phyloP scores from a whole-genome alignment of 1,140 invertebrate genomes.

The Formica exsecta region DNA sequence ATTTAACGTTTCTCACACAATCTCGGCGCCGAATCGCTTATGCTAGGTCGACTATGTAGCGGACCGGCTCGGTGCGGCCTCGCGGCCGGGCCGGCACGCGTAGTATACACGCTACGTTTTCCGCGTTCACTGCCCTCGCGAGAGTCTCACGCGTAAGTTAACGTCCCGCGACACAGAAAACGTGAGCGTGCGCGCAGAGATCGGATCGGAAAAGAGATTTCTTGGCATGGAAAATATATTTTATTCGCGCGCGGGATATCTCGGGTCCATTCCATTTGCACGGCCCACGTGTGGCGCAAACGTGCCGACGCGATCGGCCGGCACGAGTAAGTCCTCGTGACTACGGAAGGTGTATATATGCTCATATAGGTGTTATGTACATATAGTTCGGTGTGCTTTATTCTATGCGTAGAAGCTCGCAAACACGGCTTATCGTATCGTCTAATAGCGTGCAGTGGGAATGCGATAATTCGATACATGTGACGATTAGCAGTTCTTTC shows the following conservation, averaged over 20 bases:
- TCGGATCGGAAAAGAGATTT: conserved; percentile 45
- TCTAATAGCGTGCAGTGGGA: too few relatives aligned
- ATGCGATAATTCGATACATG: too few relatives aligned
- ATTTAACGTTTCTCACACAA: conserved; percentile 55
- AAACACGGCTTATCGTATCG: too few relatives aligned
- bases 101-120: conserved; percentile 45
- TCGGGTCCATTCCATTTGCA: conserved; percentile 50
- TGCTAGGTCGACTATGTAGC: neutral
- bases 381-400: neutral
- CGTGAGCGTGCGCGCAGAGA: conserved; percentile 43
- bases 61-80: neutral
- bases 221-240: conserved; percentile 60
- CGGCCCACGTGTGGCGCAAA: conserved; percentile 62
- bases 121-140: conserved; percentile 64
- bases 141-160: conserved; percentile 41
- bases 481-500: too few relatives aligned
- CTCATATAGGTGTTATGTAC: too few relatives aligned
- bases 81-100: neutral
- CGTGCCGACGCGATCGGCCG: conserved; percentile 29
- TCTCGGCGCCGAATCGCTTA: conserved; percentile 28
- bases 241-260: conserved; percentile 37
- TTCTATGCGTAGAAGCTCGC: neutral
- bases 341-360: neutral
- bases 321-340: conserved; percentile 69
- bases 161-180: conserved; percentile 53